phyloP scores from a whole-genome alignment of 2,113 vertebrate species.

The Anoura caudifer region DNA sequence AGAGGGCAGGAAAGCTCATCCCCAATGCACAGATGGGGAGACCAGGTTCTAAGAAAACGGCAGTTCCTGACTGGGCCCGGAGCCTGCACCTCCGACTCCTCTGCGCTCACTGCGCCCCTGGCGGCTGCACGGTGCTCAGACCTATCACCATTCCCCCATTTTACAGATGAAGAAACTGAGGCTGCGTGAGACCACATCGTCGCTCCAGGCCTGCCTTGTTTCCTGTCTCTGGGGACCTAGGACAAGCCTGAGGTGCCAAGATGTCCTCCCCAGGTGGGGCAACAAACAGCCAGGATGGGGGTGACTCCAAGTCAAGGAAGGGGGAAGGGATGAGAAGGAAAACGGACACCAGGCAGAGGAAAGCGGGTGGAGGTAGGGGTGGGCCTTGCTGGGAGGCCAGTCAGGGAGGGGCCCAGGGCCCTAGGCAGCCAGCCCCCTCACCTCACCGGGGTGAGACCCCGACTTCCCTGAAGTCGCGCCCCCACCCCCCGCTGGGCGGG shows the following conservation, averaged over 20 bases:
- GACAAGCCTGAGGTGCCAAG: not conserved
- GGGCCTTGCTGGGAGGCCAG: not conserved
- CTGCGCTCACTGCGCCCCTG: not conserved
- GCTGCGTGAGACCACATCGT: fast-evolving
- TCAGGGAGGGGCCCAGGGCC: not conserved
- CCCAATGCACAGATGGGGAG: not conserved
- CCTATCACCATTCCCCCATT: not conserved
- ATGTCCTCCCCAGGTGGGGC: not conserved
- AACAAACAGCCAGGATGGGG: not conserved
- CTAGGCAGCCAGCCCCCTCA: not conserved
- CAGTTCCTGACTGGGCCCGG: not conserved
- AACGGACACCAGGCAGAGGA: not conserved
- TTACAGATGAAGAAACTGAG: slow-evolving; percentile 13
- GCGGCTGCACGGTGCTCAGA: too few relatives aligned
- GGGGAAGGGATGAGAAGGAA: not conserved
- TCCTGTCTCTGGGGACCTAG: not conserved
- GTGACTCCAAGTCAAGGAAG: not conserved
- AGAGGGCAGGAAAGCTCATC: not conserved
- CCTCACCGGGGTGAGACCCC: not conserved
- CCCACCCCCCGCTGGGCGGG: slow-evolving; percentile 19
- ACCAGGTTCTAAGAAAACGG: not conserved
- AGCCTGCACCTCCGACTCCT: not conserved
- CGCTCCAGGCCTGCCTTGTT: not conserved
- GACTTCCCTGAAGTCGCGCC: slow-evolving; percentile 38
- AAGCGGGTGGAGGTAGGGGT: not conserved